Evolutionary conservation across 2,888 invertebrate genomes (phyloP).

Genomic region (Himalopsyche tibetana): DNA sequence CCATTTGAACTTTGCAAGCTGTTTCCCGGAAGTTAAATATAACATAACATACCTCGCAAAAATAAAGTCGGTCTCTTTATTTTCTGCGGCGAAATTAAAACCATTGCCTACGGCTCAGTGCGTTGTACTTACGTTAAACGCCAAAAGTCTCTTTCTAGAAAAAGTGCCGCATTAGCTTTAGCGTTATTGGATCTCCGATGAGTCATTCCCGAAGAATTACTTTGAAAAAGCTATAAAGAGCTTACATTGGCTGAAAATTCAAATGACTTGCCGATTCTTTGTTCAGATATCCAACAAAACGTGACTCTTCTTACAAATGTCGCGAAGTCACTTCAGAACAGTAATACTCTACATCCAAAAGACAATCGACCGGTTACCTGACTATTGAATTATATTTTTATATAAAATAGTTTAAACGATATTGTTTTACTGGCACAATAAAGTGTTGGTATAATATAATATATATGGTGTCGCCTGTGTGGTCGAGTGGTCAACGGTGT

Average conservation of each 20-base stretch:
- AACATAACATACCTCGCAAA: no score
- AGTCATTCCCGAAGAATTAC: slow-evolving; percentile 31
- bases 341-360: not conserved
- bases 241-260: slow-evolving; percentile 34
- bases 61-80: not conserved
- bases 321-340: not conserved
- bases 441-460: no score
- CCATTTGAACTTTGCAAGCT: no score
- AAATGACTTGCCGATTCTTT: slow-evolving; percentile 43
- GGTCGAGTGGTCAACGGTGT: no score
- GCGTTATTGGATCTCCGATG: slow-evolving; percentile 6
- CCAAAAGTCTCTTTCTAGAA: slow-evolving; percentile 7
- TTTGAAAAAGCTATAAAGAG: slow-evolving; percentile 16
- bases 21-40: no score
- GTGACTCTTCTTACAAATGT: slow-evolving; percentile 44
- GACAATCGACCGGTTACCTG: no score
- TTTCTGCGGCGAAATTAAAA: slow-evolving; percentile 23
- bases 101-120: slow-evolving; percentile 1
- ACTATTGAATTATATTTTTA: no score
- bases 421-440: no score
- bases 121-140: slow-evolving; percentile 2
- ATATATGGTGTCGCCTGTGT: no score
- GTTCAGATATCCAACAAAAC: slow-evolving; percentile 50
- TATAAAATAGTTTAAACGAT: no score
- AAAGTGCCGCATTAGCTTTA: slow-evolving; percentile 6